Evolutionary conservation across 2,888 invertebrate species (phyloP), one percentile per base, ranked within the genome.

Genomic region (Drosophila algonquin): DNA sequence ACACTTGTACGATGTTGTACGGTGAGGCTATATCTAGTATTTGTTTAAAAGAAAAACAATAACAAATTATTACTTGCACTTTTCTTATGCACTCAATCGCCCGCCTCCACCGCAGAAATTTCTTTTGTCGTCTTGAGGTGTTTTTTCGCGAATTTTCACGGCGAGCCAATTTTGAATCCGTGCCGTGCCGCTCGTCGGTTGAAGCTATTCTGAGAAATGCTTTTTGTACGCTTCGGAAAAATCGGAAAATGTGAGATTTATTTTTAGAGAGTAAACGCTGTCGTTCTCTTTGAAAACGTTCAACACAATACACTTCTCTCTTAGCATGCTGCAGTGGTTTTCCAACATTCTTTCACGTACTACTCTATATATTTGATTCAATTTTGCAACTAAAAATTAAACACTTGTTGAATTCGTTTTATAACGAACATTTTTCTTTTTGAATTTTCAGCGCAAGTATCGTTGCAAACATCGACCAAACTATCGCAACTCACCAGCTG

Each of bases 21-120:
- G 53, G 2, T 40, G 40, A 30, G 7, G 30, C 18, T 59, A 50
- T 65, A 57, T 44, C 47, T 27, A 32, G 32, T 47, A 52, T 64
- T 65, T 62, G 62, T 45, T 70, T 51, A 50, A 60, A 70, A 30
- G 54, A 56, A 59, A 54, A 69, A 69, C 44, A 53, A 63, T 55
- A 71, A 76, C 51, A 73, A 84, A 70, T 85, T 72, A 77, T 79
- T 84, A 87, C 83, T 84, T 84, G 83, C 80, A 84, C 88, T 86
- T 82, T 84, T 83, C 73, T 40, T 75, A 78, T 79, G 74, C 76
- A 86, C 59, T 73, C 73, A 63, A 55, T 53, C 47, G 50, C 44
- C 55, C 60, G 44, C 67, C 47, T 47, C 58, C 67, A 58, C 73
- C 71, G 47, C 59, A 53, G 58, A 70, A 69, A 64, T 61, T 72